phyloP scores from a whole-genome alignment of 2,797 vertebrate genomes.

The Anisognathus igniventris region DNA sequence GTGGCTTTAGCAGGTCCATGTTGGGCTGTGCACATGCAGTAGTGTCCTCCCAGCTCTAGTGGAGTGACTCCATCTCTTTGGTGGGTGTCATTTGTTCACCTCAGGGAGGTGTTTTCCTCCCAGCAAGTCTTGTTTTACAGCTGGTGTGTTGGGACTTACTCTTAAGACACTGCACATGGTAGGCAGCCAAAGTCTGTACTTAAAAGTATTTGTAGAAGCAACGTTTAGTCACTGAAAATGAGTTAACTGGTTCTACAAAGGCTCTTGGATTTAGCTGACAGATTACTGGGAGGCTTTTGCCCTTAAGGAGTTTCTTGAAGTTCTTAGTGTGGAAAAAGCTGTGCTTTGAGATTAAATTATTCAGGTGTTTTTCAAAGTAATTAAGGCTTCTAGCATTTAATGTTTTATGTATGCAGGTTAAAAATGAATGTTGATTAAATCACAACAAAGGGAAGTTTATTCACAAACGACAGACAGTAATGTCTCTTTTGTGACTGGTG shows the following conservation, averaged over 20 bases:
- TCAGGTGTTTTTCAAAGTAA: conserved; percentile 54
- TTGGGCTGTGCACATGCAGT: neutral
- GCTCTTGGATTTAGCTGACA: neutral
- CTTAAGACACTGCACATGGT: neutral
- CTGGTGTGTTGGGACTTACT: neutral
- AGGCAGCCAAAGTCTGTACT: neutral
- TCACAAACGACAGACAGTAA: neutral
- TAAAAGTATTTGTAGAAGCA: neutral
- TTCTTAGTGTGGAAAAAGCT: conserved; percentile 14
- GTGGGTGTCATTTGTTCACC: neutral
- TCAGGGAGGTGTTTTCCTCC: neutral
- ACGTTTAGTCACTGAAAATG: conserved; percentile 1
- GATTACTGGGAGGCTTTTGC: conserved; percentile 2
- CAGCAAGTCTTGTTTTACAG: neutral
- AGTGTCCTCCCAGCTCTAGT: neutral
- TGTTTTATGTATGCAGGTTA: conserved; percentile 67
- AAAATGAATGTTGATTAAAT: conserved; percentile 66
- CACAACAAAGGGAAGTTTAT: conserved; percentile 52
- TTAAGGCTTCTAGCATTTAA: conserved; percentile 58
- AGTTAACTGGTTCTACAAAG: conserved; percentile 6
- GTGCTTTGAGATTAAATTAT: conserved; percentile 46
- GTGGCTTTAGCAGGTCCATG: neutral
- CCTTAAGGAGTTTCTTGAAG: neutral
- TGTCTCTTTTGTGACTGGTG: conserved; percentile 32
- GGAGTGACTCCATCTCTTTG: neutral